Evolutionary conservation across 2,888 invertebrate species (phyloP).

Genomic region (Leptinotarsa tumamoca): DNA sequence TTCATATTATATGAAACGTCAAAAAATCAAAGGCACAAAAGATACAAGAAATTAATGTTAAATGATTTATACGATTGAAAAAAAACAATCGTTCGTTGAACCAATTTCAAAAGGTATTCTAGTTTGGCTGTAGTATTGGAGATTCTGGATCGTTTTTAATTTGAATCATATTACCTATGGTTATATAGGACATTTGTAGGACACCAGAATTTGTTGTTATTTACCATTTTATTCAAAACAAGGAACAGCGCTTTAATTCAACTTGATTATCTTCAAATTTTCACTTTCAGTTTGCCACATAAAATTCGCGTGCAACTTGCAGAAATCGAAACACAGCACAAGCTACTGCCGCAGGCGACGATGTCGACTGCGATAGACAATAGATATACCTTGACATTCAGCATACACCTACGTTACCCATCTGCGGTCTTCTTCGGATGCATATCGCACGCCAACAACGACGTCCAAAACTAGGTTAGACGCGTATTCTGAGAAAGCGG

Average conservation of each 20-base stretch:
- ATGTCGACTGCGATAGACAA: background rate
- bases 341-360: constrained; percentile 12
- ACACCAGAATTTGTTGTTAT: background rate
- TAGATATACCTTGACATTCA: background rate
- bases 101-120: too few species aligned
- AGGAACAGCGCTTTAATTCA: too few species aligned
- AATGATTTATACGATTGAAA: too few species aligned
- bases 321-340: constrained; percentile 3
- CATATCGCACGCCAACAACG: constrained; percentile 58
- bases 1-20: too few species aligned
- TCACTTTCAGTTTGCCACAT: background rate
- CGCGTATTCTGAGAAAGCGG: constrained; percentile 67
- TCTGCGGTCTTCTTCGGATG: constrained; percentile 45
- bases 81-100: too few species aligned
- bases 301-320: constrained; percentile 6
- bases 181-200: too few species aligned
- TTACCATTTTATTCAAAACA: background rate
- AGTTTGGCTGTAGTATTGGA: too few species aligned
- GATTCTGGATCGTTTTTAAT: too few species aligned
- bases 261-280: background rate
- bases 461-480: constrained; percentile 64
- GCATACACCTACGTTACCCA: constrained; percentile 15
- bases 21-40: too few species aligned
- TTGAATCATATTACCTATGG: too few species aligned
- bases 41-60: too few species aligned